Evolutionary conservation across 2,113 vertebrate species (phyloP).

Genomic region (Indri indri): DNA sequence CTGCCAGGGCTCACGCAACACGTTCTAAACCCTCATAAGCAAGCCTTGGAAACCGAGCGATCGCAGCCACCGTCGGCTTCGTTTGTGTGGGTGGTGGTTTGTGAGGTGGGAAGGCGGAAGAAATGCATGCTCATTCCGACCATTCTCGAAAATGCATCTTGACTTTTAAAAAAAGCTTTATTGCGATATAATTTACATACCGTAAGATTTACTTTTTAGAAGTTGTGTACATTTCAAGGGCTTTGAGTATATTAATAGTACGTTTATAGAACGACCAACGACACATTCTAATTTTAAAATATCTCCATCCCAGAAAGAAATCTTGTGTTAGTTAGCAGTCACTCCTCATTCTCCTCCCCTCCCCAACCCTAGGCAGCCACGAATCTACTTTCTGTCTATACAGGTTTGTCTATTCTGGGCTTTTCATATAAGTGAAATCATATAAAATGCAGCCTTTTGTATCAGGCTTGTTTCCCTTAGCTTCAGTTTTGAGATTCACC

Average conservation of each 20-base stretch:
- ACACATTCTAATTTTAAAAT: background rate
- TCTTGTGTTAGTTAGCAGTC: background rate
- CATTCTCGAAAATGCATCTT: background rate
- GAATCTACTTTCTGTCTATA: background rate
- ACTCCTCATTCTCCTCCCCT: accelerated
- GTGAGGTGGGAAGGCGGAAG: background rate
- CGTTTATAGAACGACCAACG: background rate
- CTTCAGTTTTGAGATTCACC: background rate
- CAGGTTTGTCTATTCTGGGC: background rate
- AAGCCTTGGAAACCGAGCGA: background rate
- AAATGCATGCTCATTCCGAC: background rate
- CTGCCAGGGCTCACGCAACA: no score
- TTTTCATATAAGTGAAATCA: background rate
- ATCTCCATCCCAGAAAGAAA: background rate
- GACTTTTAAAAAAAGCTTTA: background rate
- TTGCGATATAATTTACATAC: background rate
- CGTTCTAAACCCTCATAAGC: background rate
- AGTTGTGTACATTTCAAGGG: accelerated
- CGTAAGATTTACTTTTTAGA: background rate
- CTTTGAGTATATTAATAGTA: background rate
- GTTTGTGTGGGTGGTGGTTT: background rate
- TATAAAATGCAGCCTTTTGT: background rate
- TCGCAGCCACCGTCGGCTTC: no score
- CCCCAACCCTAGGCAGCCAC: no score
- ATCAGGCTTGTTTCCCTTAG: background rate